phyloP scores from a whole-genome alignment of 2,797 vertebrate species.

The Meriones psammophilus region DNA sequence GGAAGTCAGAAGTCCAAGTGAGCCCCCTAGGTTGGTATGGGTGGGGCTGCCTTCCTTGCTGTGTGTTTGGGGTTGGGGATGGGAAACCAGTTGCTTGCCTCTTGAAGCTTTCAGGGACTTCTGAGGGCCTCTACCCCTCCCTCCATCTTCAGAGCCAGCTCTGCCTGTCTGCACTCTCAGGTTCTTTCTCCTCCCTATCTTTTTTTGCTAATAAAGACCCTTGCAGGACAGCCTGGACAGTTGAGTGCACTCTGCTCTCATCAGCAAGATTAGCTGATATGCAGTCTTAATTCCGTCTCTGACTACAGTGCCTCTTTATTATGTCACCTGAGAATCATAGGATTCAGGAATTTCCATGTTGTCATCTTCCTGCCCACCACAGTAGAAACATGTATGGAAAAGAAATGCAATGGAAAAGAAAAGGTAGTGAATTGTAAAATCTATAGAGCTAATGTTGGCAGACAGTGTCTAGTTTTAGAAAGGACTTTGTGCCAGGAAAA shows the following conservation, averaged over 20 bases:
- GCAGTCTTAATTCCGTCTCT: background rate
- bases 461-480: background rate
- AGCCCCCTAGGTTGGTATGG: background rate
- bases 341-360: background rate
- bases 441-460: background rate
- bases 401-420: background rate
- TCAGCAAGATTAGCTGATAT: background rate
- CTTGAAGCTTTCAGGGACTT: background rate
- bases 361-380: background rate
- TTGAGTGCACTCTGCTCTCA: background rate
- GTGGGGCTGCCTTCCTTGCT: background rate
- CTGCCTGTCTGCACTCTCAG: background rate
- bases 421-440: background rate
- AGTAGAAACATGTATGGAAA: background rate
- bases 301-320: background rate
- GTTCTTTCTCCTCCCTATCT: background rate
- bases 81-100: background rate
- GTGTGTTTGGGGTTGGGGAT: background rate
- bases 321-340: background rate
- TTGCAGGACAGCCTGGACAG: background rate
- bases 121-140: background rate
- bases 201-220: background rate
- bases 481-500: conserved; percentile 36
- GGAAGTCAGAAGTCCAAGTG: conserved; percentile 25
- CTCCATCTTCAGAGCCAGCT: conserved; percentile 13